Evolutionary conservation across 2,797 vertebrate genomes (phyloP).

Genomic region (Erithacus rubecula): DNA sequence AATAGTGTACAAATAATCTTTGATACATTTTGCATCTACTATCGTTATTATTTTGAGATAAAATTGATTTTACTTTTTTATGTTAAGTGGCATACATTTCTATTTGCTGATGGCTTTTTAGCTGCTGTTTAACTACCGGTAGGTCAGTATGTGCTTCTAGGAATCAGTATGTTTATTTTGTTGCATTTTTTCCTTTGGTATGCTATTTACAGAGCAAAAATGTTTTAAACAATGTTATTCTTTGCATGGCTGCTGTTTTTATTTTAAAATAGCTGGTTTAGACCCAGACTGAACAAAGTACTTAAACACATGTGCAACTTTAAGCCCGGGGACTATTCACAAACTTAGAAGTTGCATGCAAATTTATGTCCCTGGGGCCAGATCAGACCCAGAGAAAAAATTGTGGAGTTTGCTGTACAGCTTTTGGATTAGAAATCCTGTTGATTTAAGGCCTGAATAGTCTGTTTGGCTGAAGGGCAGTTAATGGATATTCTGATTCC

Average conservation of each 20-base stretch:
- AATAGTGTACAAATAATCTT: neutral
- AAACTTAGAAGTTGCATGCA: constrained; percentile 38
- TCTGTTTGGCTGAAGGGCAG: neutral
- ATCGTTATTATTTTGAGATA: neutral
- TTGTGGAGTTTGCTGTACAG: neutral
- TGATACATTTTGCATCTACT: neutral
- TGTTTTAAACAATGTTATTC: constrained; percentile 11
- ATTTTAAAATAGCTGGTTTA: neutral
- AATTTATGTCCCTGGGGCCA: constrained; percentile 35
- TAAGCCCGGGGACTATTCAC: neutral
- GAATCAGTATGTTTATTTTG: neutral
- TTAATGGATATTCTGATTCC: neutral
- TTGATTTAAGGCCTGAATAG: constrained; percentile 28
- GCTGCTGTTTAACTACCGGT: neutral
- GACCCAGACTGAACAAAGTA: neutral
- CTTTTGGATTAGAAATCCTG: constrained; percentile 25
- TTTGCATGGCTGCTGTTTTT: constrained; percentile 13
- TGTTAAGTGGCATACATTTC: neutral
- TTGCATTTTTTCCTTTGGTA: neutral
- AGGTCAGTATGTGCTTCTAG: neutral
- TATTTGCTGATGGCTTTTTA: neutral
- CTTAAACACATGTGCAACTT: constrained; percentile 46
- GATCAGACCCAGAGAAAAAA: neutral
- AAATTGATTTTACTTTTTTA: neutral
- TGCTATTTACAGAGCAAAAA: neutral